Base-by-base conservation (phyloP, 2,113 vertebrate genomes). In the Pomatostomus ruficeps region DNA sequence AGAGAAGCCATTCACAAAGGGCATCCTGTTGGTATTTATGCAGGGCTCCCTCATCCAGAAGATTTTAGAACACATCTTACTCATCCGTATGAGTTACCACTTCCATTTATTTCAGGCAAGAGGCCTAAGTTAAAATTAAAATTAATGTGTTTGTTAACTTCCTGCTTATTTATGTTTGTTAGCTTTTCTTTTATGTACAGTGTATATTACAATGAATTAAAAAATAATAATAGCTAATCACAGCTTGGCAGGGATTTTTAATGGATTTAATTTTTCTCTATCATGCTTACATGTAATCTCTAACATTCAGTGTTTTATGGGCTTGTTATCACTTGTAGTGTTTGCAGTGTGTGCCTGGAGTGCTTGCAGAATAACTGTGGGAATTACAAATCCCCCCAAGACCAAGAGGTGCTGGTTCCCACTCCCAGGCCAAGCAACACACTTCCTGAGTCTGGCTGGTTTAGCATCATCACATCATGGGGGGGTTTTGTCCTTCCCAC, bases 181-280 rank as follows among this genome's bases (percentile, higher is more conserved):
- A 92, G 63, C 25, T 93, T 95, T 85, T 86, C 42, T 83, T 54
- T 83, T 72, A 71, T 36, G 36, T 24, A 58, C 42, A 77, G 57
- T 48, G 46, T 89, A 45, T 83, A 62, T 93, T 91, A 91, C 81
- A 80, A 65, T 75, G 55, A 95, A 95, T 97, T 96, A 93, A 93
- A 96, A 91, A 88, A 91, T 92, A 95, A 93, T 88, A 95, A 91
- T 45, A 89, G 77, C 63, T 96, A 94, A 92, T 92, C 25, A 26
- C 0, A 0, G 66, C 43, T 84, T 95, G 87, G 78, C 43, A 94
- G 87, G 73, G 78, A 79, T 95, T 95, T 97, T 88, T 91, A 93
- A 95, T 82, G 48, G 76, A 87, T 68, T 89, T 93, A 74, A 80
- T 95, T 89, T 96, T 95, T 96, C 78, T 92, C 78, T 77, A 68